Evolutionary conservation across 2,113 vertebrate genomes (phyloP).

Genomic region (Paradoxurus hermaphroditus): DNA sequence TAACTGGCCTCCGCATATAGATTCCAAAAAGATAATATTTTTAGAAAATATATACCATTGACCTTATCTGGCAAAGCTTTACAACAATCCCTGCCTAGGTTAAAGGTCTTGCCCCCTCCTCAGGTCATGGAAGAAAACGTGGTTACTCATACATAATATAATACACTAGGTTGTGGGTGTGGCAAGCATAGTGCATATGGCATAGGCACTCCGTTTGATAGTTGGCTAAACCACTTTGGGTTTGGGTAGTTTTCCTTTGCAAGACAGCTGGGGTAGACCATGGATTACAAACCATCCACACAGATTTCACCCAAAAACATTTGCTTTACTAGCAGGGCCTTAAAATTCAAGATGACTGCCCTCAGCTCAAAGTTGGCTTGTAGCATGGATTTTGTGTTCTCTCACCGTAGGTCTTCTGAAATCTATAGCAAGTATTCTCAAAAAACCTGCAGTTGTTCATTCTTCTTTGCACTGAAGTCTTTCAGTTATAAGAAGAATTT

Average conservation of each 20-base stretch:
- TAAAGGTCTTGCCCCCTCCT: background rate
- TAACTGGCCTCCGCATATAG: background rate
- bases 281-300: background rate
- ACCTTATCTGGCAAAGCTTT: background rate
- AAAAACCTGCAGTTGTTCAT: background rate
- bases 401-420: background rate
- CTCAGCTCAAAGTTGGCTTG: constrained; percentile 1
- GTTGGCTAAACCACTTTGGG: background rate
- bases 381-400: background rate
- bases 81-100: background rate
- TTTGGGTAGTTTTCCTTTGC: background rate
- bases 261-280: background rate
- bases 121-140: background rate
- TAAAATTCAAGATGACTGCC: background rate
- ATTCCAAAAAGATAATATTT: background rate
- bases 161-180: background rate
- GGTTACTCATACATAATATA: background rate
- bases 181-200: too few species aligned
- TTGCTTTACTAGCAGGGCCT: background rate
- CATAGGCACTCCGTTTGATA: background rate
- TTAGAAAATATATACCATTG: background rate
- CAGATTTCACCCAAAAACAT: background rate
- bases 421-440: constrained; percentile 32
- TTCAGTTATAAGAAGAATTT: background rate
- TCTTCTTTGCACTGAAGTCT: background rate